Base-by-base conservation (phyloP, 2,797 vertebrate genomes). In the Peromyscus eremicus region DNA sequence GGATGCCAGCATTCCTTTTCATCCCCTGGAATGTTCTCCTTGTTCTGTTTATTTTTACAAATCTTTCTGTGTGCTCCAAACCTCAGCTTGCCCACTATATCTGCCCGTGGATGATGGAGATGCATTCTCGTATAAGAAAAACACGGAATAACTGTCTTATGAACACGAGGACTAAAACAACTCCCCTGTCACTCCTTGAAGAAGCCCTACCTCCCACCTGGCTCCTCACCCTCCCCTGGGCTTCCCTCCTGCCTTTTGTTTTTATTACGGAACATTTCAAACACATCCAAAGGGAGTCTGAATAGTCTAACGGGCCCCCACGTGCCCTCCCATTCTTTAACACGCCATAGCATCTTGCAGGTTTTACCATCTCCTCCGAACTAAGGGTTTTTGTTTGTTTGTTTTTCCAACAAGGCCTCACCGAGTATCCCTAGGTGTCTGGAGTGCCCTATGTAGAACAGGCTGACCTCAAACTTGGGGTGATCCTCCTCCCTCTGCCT, bases 1-100 rank as follows among this genome's bases (percentile, higher is more conserved):
- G 6, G 2, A 9, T 25, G 70, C 79, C n/a, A 84, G 57, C 55
- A 19, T 14, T 12, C 34, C 29, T 49, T 68, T 62, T 89, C 92
- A 62, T 71, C 84, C 62, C 55, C 57, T 40, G 76, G 16, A 66
- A 77, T 40, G 79, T 5, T 37, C 94, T 52, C 57, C 79, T 87
- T 34, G 43, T 25, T 71, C 14, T 90, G 91, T 92, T 89, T 91
- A 88, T 76, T 82, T 82, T 84, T 76, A 77, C 77, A 75, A 43
- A 70, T 57, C 27, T 73, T 43, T 52, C 3, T 11, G 7, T 10
- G 89, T 32, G 62, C 73, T 92, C 75, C 77, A 29, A 57, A 92
- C 77, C n/a, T 43, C 64, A 43, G 84, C 60, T 89, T 64, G 0
- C 12, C 6, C 2, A 21, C n/a, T 43, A 34, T 25, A 23, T 76